A percentile compares a stretch with the other conserved stretches of the same genome.
Evolutionary conservation across 30 jellyfish, hydroid and myxozoan genomes (phyloP).

Genomic region (Phacellophora camtschatica): DNA sequence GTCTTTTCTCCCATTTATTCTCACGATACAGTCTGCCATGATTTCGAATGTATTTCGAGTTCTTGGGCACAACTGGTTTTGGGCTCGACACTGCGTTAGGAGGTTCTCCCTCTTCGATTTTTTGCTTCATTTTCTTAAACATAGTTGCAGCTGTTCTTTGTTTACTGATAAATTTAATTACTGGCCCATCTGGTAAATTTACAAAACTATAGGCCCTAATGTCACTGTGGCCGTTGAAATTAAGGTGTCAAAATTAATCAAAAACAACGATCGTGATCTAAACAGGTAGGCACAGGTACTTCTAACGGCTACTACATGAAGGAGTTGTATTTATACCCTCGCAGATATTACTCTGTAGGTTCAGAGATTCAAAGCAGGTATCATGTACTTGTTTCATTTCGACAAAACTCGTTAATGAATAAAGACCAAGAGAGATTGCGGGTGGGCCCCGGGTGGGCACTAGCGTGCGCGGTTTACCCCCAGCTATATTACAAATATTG

Average conservation of each 20-base stretch:
- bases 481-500: too few relatives aligned
- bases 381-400: too few relatives aligned
- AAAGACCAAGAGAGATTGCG: too few relatives aligned
- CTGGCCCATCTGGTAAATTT: not conserved
- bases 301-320: constrained; percentile 3
- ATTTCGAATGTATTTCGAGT: constrained; percentile 4
- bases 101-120: constrained; percentile 93
- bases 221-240: not conserved
- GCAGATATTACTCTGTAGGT: not conserved
- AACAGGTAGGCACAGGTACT: constrained; percentile 63
- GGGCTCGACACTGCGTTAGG: constrained; percentile 56
- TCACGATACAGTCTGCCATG: constrained; percentile 67
- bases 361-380: too few relatives aligned
- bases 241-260: constrained; percentile 28
- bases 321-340: not conserved
- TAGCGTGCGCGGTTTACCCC: too few relatives aligned
- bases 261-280: constrained; percentile 63
- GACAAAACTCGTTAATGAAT: too few relatives aligned
- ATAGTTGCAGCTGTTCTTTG: not conserved
- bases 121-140: constrained; percentile 90
- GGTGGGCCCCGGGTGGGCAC: too few relatives aligned
- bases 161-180: not conserved
- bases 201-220: not conserved
- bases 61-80: constrained; percentile 6
- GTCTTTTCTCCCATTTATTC: constrained; percentile 94